phyloP scores from a whole-genome alignment of 1,140 invertebrate species.

The Drosophila jambulina region DNA sequence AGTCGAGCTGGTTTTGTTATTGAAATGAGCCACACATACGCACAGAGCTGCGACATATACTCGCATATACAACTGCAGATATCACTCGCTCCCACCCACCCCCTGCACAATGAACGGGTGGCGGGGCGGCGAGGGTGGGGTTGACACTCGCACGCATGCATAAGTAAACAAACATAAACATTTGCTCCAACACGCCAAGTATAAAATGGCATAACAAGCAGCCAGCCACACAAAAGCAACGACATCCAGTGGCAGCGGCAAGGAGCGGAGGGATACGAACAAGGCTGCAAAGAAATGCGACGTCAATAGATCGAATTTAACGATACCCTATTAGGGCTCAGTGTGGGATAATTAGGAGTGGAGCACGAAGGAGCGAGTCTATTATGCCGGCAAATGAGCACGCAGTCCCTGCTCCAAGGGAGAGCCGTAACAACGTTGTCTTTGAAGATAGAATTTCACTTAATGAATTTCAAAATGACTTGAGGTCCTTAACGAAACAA shows the following conservation, averaged over 20 bases:
- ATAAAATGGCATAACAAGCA: slow-evolving; percentile 83
- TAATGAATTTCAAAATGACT: slow-evolving; percentile 1
- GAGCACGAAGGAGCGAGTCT: slow-evolving; percentile 2
- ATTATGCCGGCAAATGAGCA: slow-evolving; percentile 2
- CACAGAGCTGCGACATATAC: slow-evolving; percentile 17
- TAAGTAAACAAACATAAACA: slow-evolving; percentile 83
- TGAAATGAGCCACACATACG: slow-evolving; percentile 64
- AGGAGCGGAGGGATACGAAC: background rate
- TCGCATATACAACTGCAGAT: slow-evolving; percentile 42
- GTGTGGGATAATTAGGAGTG: slow-evolving; percentile 24
- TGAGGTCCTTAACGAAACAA: background rate
- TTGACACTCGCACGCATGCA: slow-evolving; percentile 77
- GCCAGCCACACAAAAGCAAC: slow-evolving; percentile 67
- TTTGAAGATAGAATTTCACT: slow-evolving; percentile 2
- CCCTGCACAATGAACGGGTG: slow-evolving; percentile 13
- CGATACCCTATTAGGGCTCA: slow-evolving; percentile 36
- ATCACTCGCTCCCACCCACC: slow-evolving; percentile 11
- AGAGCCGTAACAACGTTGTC: background rate
- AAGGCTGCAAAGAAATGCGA: slow-evolving; percentile 19
- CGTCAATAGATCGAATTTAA: slow-evolving; percentile 36
- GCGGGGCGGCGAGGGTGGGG: slow-evolving; percentile 25
- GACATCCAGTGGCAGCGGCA: slow-evolving; percentile 20
- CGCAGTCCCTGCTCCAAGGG: background rate
- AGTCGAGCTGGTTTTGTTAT: slow-evolving; percentile 80
- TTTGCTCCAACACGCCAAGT: slow-evolving; percentile 76